Evolutionary conservation across 2,888 invertebrate genomes (phyloP), one percentile per base, ranked within the genome.

Genomic region (Pharmacophagus antenor): DNA sequence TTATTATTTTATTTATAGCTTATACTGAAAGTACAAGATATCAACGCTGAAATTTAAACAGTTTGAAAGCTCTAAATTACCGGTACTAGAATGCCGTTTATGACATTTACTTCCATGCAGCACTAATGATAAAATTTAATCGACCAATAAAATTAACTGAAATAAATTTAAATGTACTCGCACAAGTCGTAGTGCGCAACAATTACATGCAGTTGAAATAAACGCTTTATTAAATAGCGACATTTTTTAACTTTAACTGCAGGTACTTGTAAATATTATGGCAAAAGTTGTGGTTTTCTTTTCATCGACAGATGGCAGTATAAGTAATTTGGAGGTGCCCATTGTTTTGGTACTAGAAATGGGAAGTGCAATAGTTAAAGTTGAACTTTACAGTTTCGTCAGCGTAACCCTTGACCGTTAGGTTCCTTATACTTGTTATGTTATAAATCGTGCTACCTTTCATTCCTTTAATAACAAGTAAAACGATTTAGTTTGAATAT

Each of bases 61-160:
- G 20, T 31, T 20, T 37, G 17, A 50, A 50, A 7, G 50, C 31
- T 27, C 51, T 51, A 58, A 58, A 58, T 58, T 53, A 58, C 53
- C 48, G 48, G 37, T 18, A 31, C 25, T 21, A 58, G 53, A 53
- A 42, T 54, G 49, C 20, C 23, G 21, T 25, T 21, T 21, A 54
- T 54, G 54, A 52, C 58, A 53, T 58, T 54, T 42, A 44, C 48
- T 54, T 23, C 58, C 27, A 55, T 21, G n/a, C 60, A 42, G 51
- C 55, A 51, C 37, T 55, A 56, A 56, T 60, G 55, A 60, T 56
- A 51, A 60, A 60, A 55, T 56, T 50, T 60, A 56, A 60, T 60
- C 46, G 60, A 20, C 46, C 51, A 37, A 51, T 60, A 60, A 60
- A 56, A 60, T 55, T 44, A 25, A 51, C 46, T 55, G 55, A 55